Evolutionary conservation across 1,140 invertebrate genomes (phyloP), one percentile per base, ranked within the genome.

Genomic region (Drosophila fuyamai): DNA sequence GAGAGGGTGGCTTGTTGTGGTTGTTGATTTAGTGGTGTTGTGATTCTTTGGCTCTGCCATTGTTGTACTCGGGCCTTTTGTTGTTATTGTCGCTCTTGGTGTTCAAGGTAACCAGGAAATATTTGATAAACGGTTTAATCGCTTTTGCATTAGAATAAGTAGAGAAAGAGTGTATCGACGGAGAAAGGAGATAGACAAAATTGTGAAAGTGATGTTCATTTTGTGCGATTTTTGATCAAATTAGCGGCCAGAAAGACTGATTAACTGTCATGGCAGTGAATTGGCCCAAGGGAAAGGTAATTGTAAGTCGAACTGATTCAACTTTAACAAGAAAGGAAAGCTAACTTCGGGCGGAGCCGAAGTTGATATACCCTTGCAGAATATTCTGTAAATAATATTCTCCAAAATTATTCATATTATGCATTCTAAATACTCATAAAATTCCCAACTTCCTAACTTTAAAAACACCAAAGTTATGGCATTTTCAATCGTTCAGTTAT

Each of bases 121-220:
- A 90, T 90, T 76, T 90, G 85, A 89, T 89, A 89, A 90, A 79
- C 81, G 73, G 76, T 88, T 58, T 58, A 75, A 81, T 84, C 77
- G 68, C 72, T 90, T 90, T 90, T 90, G 85, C 85, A 90, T 90
- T 90, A 90, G 72, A 90, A 90, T 86, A 74, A 55, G 43, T 63
- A 80, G 51, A 65, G 47, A 61, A 71, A 65, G 50, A 32, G 46
- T 43, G 18, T 53, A 43, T 55, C 36, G 55, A 47, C 44, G 38
- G 29, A 38, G 48, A 51, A 36, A 27, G 27, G 13, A 54, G 27
- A 32, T 23, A 38, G 8, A 18, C 14, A 8, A 27, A 54, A 55
- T 43, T 36, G 83, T 82, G 79, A 86, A 88, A 82, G 82, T 77
- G 79, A 76, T 77, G 79, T 65, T 83, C 83, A 83, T 72, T 86